Evolutionary conservation across 2,113 vertebrate species (phyloP), one percentile per base, ranked within the genome.

Genomic region (Dryoscopus gambensis): DNA sequence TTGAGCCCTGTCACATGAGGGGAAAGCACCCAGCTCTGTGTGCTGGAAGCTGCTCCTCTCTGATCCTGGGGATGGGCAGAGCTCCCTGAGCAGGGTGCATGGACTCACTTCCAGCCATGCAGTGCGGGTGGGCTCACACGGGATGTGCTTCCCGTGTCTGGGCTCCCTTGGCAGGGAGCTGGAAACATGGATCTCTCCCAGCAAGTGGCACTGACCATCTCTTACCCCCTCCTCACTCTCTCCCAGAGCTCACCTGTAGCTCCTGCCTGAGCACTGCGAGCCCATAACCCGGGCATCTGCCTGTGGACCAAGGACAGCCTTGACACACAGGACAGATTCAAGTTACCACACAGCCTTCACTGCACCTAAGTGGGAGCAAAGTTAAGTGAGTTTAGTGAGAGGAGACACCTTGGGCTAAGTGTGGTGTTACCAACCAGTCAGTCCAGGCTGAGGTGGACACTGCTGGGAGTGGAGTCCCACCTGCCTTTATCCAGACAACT

Each of bases 61-160:
- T 1, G 0, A 7, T 35, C 7, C 65, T 13, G 13, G 53, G 10
- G 10, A 30, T 2, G 2, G 57, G 19, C 16, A 33, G 84, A 22
- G 65, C 20, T 37, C 40, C 14, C 10, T 2, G 4, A 0, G 39
- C 56, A n/a, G 42, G 37, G 28, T 40, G 25, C 0, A 0, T 15
- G 49, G 9, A 7, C 64, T 35, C 16, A 0, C 28, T 13, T 50
- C 33, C 68, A 53, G 40, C 35, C 27, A 0, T 2, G 25, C 21
- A 9, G 1, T 1, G 33, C 40, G 65, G 80, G 13, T 5, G 63
- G n/a, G 76, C 31, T 87, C 47, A 7, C 24, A 5, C 0, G 9
- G 59, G 50, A 37, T 24, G 11, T 5, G 49, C 22, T 62, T 28
- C 17, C 37, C 62, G 3, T 3, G 1, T 9, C 11, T 42, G 64